Conservation (phyloP, 2,888 invertebrate species). For the Cephus pulcher region DNA sequence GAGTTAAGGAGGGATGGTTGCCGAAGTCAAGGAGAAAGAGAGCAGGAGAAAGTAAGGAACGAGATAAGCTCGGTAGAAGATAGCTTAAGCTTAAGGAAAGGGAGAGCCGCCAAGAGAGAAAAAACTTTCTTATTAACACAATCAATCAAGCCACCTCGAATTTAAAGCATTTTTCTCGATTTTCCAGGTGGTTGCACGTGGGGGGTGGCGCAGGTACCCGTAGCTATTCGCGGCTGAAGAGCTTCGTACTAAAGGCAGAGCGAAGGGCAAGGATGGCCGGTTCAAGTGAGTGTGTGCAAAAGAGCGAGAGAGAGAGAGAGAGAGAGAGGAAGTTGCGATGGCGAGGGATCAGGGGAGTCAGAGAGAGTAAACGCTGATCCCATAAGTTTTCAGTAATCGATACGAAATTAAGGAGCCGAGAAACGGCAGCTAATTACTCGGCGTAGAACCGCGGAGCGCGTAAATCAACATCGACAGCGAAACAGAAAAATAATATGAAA, state of each 20-base stretch:
- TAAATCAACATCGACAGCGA: too few species aligned
- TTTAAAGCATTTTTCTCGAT: constrained; percentile 48
- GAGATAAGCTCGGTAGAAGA: constrained; percentile 38
- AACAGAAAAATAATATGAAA: too few species aligned
- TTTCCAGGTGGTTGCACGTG: constrained; percentile 16
- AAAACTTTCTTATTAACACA: constrained; percentile 58
- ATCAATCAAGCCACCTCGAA: constrained; percentile 55
- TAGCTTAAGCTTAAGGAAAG: constrained; percentile 8
- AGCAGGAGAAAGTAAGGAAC: not conserved
- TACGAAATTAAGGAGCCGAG: constrained; percentile 37
- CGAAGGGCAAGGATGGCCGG: too few species aligned
- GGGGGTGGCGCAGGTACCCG: not conserved
- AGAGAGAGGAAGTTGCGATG: not conserved
- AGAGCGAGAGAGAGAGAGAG: too few species aligned
- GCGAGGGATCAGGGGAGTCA: constrained; percentile 17
- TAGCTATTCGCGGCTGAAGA: not conserved
- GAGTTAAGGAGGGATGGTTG: too few species aligned
- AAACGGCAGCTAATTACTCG: constrained; percentile 7
- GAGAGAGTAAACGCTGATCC: constrained; percentile 4
- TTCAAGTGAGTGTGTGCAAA: too few species aligned
- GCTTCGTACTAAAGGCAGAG: not conserved
- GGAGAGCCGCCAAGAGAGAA: constrained; percentile 27
- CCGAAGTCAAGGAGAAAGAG: too few species aligned
- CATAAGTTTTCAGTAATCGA: constrained; percentile 29
- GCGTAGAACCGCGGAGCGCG: too few species aligned